phyloP scores from a whole-genome alignment of 2,888 invertebrate species.

The Platycnemis pennipes region DNA sequence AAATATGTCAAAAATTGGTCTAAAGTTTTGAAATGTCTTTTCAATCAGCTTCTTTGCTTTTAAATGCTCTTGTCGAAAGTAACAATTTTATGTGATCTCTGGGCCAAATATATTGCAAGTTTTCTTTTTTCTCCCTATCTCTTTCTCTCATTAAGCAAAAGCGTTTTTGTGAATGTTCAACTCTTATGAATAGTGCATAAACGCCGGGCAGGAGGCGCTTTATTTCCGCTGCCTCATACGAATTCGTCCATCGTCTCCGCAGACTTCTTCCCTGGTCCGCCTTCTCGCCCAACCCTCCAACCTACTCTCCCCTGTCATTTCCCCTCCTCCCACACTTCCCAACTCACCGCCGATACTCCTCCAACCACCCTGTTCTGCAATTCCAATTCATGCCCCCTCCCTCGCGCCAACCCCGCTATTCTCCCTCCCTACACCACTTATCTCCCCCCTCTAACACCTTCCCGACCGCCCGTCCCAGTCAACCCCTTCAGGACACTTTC shows the following conservation, averaged over 20 bases:
- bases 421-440: neutral
- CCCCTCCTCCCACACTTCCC: neutral
- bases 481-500: neutral
- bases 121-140: no score
- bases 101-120: neutral
- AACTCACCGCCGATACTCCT: neutral
- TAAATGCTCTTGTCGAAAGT: neutral
- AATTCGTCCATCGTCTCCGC: conserved; percentile 29
- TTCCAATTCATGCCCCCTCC: neutral
- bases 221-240: conserved; percentile 29
- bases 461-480: no score
- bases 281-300: neutral
- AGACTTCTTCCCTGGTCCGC: neutral
- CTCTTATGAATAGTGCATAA: conserved; percentile 31
- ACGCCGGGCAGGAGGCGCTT: neutral
- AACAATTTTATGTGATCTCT: neutral
- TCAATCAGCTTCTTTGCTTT: neutral
- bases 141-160: neutral
- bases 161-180: neutral
- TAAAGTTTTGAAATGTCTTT: neutral
- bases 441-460: neutral
- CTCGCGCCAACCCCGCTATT: neutral
- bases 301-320: neutral
- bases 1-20: no score
- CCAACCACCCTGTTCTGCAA: conserved; percentile 13